Conservation (phyloP, 2,797 vertebrate species). For the Vespertilio murinus region DNA sequence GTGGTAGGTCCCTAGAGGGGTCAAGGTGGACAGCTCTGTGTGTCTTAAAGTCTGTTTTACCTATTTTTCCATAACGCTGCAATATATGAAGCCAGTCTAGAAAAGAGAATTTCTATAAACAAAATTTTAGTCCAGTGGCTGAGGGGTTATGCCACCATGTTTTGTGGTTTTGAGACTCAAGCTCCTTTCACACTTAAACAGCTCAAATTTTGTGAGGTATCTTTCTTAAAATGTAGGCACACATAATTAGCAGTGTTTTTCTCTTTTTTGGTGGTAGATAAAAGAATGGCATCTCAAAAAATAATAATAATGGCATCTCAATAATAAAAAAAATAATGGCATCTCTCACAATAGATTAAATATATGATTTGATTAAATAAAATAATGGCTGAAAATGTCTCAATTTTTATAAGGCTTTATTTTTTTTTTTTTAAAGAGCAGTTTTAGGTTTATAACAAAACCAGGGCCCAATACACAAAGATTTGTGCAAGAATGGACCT, state of each 20-base stretch:
- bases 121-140: background rate
- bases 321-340: background rate
- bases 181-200: background rate
- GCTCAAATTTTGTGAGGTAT: background rate
- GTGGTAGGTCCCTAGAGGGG: background rate
- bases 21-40: background rate
- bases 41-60: constrained; percentile 6
- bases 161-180: background rate
- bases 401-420: background rate
- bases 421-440: background rate
- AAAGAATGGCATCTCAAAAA: background rate
- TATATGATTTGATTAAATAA: constrained; percentile 21
- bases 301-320: too few species aligned
- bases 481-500: too few species aligned
- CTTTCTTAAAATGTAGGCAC: background rate
- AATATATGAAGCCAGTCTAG: background rate
- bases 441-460: background rate
- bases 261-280: background rate
- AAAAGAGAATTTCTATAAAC: background rate
- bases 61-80: background rate
- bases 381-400: background rate
- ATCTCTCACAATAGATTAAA: background rate
- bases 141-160: background rate
- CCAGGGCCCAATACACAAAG: too few species aligned
- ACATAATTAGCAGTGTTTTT: background rate